Evolutionary conservation across 2,888 invertebrate species (phyloP).

Genomic region (Rhingia rostrata): DNA sequence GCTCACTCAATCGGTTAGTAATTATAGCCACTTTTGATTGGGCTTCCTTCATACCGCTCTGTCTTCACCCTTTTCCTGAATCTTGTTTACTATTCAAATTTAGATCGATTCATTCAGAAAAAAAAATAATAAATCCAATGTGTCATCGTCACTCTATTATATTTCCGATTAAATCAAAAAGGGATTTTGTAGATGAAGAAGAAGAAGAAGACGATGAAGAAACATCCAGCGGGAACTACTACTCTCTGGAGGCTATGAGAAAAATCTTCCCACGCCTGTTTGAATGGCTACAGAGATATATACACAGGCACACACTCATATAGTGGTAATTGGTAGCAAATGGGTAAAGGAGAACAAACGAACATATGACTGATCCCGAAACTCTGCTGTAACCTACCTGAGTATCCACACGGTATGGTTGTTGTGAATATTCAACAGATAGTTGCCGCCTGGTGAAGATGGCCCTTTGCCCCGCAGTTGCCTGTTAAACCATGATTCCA

Average conservation of each 20-base stretch:
- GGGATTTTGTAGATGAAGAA: constrained; percentile 56
- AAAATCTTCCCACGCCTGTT: constrained; percentile 74
- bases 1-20: constrained; percentile 71
- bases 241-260: constrained; percentile 58
- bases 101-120: constrained; percentile 69
- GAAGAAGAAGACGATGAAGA: neutral
- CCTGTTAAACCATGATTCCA: too few species aligned
- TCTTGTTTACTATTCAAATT: constrained; percentile 71
- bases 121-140: constrained; percentile 49
- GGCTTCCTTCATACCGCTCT: constrained; percentile 29
- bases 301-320: constrained; percentile 13
- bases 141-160: constrained; percentile 74
- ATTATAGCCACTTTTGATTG: constrained; percentile 65
- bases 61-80: constrained; percentile 2
- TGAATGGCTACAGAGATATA: constrained; percentile 24
- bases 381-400: constrained; percentile 45
- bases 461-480: constrained; percentile 6
- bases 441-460: constrained; percentile 29
- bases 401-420: too few species aligned
- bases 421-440: constrained; percentile 72
- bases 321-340: constrained; percentile 60
- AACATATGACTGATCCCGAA: constrained; percentile 72
- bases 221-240: constrained; percentile 25
- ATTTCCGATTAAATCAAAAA: constrained; percentile 72
- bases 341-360: constrained; percentile 34